Conservation (phyloP, 1,140 invertebrate species). For the Aphidius gifuensis region DNA sequence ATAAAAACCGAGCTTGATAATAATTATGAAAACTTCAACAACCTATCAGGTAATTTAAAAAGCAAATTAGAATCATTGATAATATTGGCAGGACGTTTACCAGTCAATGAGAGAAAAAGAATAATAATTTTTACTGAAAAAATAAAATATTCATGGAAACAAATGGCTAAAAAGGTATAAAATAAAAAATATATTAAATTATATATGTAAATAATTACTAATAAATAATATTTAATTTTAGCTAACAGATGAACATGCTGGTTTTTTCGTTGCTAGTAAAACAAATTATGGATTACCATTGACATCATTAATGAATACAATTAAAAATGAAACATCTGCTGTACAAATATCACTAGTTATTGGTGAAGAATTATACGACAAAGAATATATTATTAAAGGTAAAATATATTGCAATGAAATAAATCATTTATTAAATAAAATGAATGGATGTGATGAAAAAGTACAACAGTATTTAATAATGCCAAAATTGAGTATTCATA, state of each 20-base stretch:
- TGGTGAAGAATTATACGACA: constrained; percentile 25
- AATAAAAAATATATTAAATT: not conserved
- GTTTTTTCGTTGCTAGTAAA: constrained; percentile 34
- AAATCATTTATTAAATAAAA: constrained; percentile 26
- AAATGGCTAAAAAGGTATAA: constrained; percentile 32
- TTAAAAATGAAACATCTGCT: constrained; percentile 31
- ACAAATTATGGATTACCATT: constrained; percentile 33
- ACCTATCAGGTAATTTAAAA: constrained; percentile 25
- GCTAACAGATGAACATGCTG: constrained; percentile 33
- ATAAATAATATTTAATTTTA: constrained; percentile 20
- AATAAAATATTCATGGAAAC: constrained; percentile 31
- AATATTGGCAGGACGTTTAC: constrained; percentile 25
- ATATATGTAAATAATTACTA: not conserved
- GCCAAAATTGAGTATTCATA: constrained; percentile 30
- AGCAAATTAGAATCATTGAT: constrained; percentile 34
- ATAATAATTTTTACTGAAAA: constrained; percentile 29
- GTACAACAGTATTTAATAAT: constrained; percentile 37
- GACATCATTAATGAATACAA: constrained; percentile 32
- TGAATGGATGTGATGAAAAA: constrained; percentile 37
- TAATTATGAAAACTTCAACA: constrained; percentile 31
- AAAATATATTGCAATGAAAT: constrained; percentile 32
- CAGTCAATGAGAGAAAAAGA: constrained; percentile 28
- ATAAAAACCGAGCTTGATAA: constrained; percentile 31
- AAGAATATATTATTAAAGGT: constrained; percentile 29
- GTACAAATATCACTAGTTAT: constrained; percentile 30